Evolutionary conservation across 2,888 invertebrate genomes (phyloP).

Genomic region (Galerucella nymphaeae): DNA sequence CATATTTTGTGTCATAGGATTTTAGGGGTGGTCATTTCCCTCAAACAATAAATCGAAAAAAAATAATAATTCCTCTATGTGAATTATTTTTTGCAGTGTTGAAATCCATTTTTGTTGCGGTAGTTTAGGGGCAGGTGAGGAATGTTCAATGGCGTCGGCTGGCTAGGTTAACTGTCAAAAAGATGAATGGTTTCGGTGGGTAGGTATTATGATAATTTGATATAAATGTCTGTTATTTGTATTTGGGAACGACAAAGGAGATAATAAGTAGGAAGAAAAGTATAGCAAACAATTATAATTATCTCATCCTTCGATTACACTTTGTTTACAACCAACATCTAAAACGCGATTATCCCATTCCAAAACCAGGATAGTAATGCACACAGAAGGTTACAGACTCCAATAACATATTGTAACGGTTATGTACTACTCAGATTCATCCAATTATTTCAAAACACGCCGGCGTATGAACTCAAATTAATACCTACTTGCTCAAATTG

Average conservation of each 20-base stretch:
- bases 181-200: slow-evolving; percentile 5
- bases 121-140: slow-evolving; percentile 20
- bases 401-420: too few species aligned
- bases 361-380: too few species aligned
- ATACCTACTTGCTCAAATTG: neutral
- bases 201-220: slow-evolving; percentile 15
- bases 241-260: neutral
- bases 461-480: neutral
- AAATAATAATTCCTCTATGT: too few species aligned
- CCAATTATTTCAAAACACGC: neutral
- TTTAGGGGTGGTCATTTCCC: too few species aligned
- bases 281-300: too few species aligned
- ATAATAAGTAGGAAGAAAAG: neutral
- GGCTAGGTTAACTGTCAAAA: slow-evolving; percentile 14
- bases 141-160: slow-evolving; percentile 30
- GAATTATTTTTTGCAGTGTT: neutral
- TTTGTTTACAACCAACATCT: too few species aligned
- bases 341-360: too few species aligned
- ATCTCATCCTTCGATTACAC: too few species aligned
- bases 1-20: too few species aligned
- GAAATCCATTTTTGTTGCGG: slow-evolving; percentile 15
- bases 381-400: too few species aligned
- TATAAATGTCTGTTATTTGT: slow-evolving; percentile 5
- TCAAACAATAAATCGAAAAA: too few species aligned
- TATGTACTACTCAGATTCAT: neutral